A percentile compares a stretch with the other conserved stretches of the same genome.
Evolutionary conservation across 2,113 vertebrate genomes (phyloP).

Genomic region (Cromileptes altivelis): DNA sequence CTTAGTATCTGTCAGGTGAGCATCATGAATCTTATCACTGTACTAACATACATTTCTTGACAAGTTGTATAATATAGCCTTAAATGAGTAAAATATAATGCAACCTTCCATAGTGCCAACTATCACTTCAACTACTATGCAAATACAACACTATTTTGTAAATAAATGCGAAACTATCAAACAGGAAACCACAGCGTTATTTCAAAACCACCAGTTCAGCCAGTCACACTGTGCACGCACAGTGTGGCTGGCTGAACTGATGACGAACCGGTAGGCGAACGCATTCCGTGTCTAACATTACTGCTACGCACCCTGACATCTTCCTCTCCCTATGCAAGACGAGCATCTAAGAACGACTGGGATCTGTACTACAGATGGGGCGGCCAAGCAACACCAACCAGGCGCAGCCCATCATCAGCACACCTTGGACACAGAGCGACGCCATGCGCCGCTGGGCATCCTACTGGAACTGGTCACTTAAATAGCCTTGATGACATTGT

Average conservation of each 20-base stretch:
- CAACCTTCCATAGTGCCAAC: not conserved
- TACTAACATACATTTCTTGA: not conserved
- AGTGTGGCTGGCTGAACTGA: constrained; percentile 52
- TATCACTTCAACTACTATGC: not conserved
- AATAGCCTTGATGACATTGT: constrained; percentile 76
- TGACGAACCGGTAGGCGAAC: constrained; percentile 36
- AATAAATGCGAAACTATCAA: not conserved
- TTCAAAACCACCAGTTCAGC: constrained; percentile 16
- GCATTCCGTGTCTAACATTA: not conserved
- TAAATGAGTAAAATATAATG: too few species aligned
- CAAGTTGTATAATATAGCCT: not conserved
- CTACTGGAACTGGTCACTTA: constrained; percentile 76
- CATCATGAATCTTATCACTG: not conserved
- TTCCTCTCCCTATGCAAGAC: constrained; percentile 37
- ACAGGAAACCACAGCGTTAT: constrained; percentile 9
- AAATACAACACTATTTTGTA: not conserved
- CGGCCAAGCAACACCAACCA: constrained; percentile 97
- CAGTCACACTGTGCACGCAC: constrained; percentile 19
- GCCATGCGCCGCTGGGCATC: constrained; percentile 63
- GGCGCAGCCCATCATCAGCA: constrained; percentile 96
- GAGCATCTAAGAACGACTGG: constrained; percentile 60
- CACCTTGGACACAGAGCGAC: constrained; percentile 76
- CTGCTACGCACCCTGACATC: constrained; percentile 5
- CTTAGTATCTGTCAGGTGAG: not conserved
- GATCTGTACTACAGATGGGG: constrained; percentile 91